A percentile compares a stretch with the other conserved stretches of the same genome.
Evolutionary conservation across 2,797 vertebrate genomes (phyloP).

Genomic region (Sylvilagus floridanus): DNA sequence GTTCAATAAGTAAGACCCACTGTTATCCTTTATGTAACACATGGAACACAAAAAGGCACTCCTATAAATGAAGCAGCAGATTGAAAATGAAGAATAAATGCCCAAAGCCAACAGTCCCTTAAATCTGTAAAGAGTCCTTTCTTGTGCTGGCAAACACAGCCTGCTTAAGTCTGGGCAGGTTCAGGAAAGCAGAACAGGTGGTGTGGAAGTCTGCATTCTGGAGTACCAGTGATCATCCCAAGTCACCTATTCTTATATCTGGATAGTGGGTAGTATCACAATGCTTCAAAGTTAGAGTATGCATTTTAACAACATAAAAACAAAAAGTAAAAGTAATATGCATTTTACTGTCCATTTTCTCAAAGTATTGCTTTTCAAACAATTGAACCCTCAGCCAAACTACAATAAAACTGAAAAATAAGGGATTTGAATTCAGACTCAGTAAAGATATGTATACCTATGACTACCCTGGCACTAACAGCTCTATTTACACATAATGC

Average conservation of each 20-base stretch:
- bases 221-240: not conserved
- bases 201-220: too few species aligned
- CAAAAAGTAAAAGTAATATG: not conserved
- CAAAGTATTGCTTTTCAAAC: not conserved
- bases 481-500: not conserved
- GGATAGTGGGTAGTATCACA: not conserved
- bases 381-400: slow-evolving; percentile 23
- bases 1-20: not conserved
- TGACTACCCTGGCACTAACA: not conserved
- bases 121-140: not conserved
- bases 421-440: not conserved
- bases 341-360: not conserved
- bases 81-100: slow-evolving; percentile 1
- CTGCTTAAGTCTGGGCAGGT: not conserved
- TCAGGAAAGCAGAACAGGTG: not conserved
- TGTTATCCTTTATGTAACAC: not conserved
- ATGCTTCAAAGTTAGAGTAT: not conserved
- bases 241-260: not conserved
- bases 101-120: not conserved
- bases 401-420: not conserved
- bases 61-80: not conserved
- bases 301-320: not conserved
- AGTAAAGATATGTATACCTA: not conserved
- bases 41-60: not conserved
- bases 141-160: not conserved